Evolutionary conservation across 2,888 invertebrate genomes (phyloP).

Genomic region (Macropis europaea): DNA sequence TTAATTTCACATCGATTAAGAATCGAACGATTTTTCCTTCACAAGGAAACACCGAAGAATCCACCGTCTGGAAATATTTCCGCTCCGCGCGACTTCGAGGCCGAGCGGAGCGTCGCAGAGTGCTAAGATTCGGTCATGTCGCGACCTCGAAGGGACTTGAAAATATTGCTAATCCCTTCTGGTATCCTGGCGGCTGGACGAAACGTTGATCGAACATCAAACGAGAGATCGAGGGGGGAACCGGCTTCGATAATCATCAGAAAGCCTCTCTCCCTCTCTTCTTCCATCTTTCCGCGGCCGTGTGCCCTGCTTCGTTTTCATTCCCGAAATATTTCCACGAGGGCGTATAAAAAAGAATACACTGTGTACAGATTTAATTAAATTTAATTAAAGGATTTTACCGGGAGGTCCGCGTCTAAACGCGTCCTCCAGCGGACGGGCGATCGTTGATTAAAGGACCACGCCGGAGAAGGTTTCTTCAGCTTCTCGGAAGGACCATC

Average conservation of each 20-base stretch:
- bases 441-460: slow-evolving; percentile 22
- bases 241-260: slow-evolving; percentile 48
- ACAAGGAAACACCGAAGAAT: too few species aligned
- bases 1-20: too few species aligned
- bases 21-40: too few species aligned
- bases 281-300: background rate
- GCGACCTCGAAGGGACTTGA: too few species aligned
- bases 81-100: too few species aligned
- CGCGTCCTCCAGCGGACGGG: background rate
- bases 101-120: too few species aligned
- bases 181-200: background rate
- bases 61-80: too few species aligned
- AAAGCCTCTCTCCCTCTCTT: background rate
- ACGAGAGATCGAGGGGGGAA: slow-evolving; percentile 17
- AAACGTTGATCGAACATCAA: slow-evolving; percentile 11
- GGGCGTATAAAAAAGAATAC: slow-evolving; percentile 32
- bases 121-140: too few species aligned
- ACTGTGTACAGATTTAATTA: slow-evolving; percentile 49
- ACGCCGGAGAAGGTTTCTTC: background rate
- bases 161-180: too few species aligned
- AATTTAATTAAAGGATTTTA: slow-evolving; percentile 53
- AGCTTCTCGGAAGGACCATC: slow-evolving; percentile 10
- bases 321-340: slow-evolving; percentile 35
- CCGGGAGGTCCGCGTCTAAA: slow-evolving; percentile 22
- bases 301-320: background rate